Evolutionary conservation across 2,113 vertebrate species (phyloP), one percentile per base, ranked within the genome.

Genomic region (Lamprotornis superbus): DNA sequence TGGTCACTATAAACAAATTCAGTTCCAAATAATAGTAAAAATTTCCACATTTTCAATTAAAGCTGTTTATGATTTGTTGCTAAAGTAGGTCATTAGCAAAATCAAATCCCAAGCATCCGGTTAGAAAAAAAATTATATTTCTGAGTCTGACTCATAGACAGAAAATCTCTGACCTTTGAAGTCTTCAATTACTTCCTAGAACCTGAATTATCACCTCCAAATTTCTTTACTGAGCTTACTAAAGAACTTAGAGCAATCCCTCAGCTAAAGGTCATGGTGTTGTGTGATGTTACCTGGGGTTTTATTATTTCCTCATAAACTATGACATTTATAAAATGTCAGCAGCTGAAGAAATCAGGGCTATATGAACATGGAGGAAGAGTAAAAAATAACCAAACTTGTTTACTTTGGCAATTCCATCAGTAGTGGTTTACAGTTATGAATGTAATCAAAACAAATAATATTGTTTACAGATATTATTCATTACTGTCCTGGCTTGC

Each of bases 311-410:
- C 82, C 85, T 96, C 61, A 65, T 96, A 97, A 98, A 97, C 97
- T 96, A 96, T 97, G 97, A 97, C 97, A 97, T 98, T 97, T 98
- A 90, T 74, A 80, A 98, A 98, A 97, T 97, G 97, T 97, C 96
- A 97, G 89, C 63, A 83, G 67, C 92, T 84, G 81, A 94, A 87
- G 83, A 97, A 96, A 92, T 81, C 46, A 60, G 50, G 59, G 67
- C 86, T 91, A 4, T 50, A 89, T 88, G 83, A 92, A 64, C 60
- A 93, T 27, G 35, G 77, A 92, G 60, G 39, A 76, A 52, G 88
- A 74, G 56, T 56, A 39, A 67, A 56, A 59, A 76, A 30, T 94
- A 5, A 1, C 24, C 15, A 40, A 47, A 47, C 31, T 73, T 71
- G 49, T 89, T 88, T 93, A 60, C 65, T 84, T 85, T 35, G 57